Evolutionary conservation across 2,888 invertebrate genomes (phyloP).

Genomic region (Oithona nana): DNA sequence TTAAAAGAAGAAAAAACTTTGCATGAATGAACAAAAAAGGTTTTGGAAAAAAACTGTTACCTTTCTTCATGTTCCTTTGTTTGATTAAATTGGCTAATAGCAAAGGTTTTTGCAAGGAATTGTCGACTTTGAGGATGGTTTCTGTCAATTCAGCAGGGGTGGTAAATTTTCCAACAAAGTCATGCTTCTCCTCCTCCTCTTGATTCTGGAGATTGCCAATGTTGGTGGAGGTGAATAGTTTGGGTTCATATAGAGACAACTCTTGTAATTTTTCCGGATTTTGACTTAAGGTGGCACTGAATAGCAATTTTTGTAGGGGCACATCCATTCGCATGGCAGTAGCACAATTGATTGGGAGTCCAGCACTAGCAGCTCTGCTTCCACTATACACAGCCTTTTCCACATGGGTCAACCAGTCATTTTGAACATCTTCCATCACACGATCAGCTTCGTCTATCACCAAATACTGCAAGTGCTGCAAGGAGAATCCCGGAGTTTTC

Average conservation of each 20-base stretch:
- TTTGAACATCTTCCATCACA: slow-evolving; percentile 72
- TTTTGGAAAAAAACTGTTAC: too few species aligned
- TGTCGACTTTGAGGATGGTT: slow-evolving; percentile 23
- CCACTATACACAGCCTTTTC: slow-evolving; percentile 32
- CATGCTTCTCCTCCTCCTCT: not conserved
- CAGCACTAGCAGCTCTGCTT: not conserved
- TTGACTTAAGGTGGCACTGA: slow-evolving; percentile 91
- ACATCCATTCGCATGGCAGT: slow-evolving; percentile 25
- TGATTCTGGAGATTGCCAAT: not conserved
- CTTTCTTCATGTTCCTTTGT: slow-evolving; percentile 24
- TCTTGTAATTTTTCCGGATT: slow-evolving; percentile 86
- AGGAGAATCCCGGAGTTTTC: slow-evolving; percentile 22
- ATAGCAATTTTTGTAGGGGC: slow-evolving; percentile 69
- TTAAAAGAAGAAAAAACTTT: too few species aligned
- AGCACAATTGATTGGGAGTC: not conserved
- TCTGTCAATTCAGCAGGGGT: slow-evolving; percentile 35
- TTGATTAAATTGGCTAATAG: slow-evolving; percentile 46
- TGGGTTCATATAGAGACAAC: slow-evolving; percentile 74
- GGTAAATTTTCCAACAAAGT: slow-evolving; percentile 36
- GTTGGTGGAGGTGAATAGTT: slow-evolving; percentile 55
- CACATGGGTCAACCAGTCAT: slow-evolving; percentile 70
- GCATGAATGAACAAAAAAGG: too few species aligned
- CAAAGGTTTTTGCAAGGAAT: slow-evolving; percentile 47
- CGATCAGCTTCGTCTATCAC: slow-evolving; percentile 95
- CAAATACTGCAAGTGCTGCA: slow-evolving; percentile 39